Percentiles rank a stretch among this genome's conserved stretches.
Conservation (phyloP, 2,797 vertebrate genomes). For the Octomys mimax region DNA sequence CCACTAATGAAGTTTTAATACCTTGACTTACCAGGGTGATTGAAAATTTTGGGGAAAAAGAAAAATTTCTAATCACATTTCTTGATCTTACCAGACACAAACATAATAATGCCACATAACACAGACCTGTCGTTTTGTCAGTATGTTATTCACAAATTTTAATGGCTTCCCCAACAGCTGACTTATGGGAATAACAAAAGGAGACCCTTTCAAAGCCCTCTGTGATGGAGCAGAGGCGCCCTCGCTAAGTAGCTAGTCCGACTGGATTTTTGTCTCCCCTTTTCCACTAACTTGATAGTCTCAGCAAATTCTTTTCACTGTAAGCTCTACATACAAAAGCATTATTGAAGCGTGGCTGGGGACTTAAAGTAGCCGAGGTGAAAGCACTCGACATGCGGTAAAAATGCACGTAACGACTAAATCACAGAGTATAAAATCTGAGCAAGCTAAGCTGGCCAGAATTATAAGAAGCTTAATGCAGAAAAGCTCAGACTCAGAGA, state of each 20-base stretch:
- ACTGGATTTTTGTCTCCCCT: not conserved
- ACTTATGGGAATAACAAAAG: slow-evolving; percentile 17
- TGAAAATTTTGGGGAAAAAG: slow-evolving; percentile 4
- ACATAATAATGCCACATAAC: not conserved
- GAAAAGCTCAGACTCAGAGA: slow-evolving; percentile 10
- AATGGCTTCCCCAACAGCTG: not conserved
- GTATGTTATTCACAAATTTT: slow-evolving; percentile 1
- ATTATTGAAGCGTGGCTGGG: not conserved
- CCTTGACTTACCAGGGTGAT: not conserved
- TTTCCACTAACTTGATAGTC: not conserved
- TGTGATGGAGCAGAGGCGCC: not conserved
- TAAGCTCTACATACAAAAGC: not conserved
- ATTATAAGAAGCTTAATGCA: slow-evolving; percentile 20
- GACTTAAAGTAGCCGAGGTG: not conserved
- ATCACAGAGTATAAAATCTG: not conserved
- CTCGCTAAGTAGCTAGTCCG: not conserved
- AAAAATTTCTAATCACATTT: not conserved
- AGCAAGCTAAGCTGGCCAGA: not conserved
- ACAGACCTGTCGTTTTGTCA: not conserved
- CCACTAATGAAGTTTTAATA: not conserved
- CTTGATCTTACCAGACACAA: slow-evolving; percentile 36
- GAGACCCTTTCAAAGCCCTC: not conserved
- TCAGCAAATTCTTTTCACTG: slow-evolving; percentile 46
- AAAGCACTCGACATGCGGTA: slow-evolving; percentile 23
- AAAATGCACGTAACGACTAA: not conserved